phyloP scores from a whole-genome alignment of 2,888 invertebrate species.

The Eupithecia pulchellata region DNA sequence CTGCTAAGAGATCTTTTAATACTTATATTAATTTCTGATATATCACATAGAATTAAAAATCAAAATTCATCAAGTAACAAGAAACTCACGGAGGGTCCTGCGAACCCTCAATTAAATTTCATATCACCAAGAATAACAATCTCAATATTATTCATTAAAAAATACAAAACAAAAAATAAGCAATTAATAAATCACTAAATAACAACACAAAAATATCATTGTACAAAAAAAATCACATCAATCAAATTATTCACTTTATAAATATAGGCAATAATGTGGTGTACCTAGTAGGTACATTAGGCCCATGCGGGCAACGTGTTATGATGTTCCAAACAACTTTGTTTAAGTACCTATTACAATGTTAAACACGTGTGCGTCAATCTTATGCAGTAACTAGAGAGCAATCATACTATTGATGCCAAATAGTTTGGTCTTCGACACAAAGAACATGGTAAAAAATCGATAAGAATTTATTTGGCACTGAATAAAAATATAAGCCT shows the following conservation, averaged over 20 bases:
- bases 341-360: neutral
- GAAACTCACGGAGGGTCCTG: neutral
- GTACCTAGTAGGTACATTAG: no score
- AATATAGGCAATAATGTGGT: no score
- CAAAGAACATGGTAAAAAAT: neutral
- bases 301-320: no score
- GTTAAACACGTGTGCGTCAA: neutral
- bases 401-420: neutral
- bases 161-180: neutral
- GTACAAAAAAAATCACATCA: no score
- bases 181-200: neutral
- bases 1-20: conserved; percentile 1
- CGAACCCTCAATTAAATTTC: neutral
- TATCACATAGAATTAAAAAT: neutral
- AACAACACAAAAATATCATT: neutral
- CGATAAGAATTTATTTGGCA: neutral
- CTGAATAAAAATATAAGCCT: neutral
- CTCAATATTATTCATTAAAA: neutral
- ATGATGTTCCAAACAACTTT: no score
- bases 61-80: neutral
- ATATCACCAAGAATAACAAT: neutral
- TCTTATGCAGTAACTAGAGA: neutral
- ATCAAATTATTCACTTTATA: no score
- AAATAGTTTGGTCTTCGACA: neutral
- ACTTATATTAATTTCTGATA: neutral